These are phyloP conservation scores for Pristionchus japonicus DNA, from an alignment of 2,888 invertebrate species.

Conservation along the genomic window DNA sequence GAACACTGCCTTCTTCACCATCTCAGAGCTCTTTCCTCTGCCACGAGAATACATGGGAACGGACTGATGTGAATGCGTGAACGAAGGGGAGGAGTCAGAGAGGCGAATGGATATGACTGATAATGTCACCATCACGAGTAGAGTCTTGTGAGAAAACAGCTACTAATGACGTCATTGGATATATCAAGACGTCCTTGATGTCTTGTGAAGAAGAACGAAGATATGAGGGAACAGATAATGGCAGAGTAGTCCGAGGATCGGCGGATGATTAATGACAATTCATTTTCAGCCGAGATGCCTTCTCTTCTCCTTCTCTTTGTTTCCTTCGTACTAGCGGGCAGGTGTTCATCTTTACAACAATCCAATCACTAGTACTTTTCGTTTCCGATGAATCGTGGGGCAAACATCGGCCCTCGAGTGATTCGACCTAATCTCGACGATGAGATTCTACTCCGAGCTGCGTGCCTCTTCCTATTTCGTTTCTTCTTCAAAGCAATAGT, in stretches of 20 bases:
- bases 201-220: background rate
- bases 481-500: background rate
- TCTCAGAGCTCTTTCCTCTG: background rate
- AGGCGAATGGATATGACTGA: background rate
- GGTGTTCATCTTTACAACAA: background rate
- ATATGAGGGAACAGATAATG: background rate
- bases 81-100: background rate
- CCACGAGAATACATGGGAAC: background rate
- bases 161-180: background rate
- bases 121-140: constrained; percentile 11
- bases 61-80: background rate
- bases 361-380: too few relatives aligned
- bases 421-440: background rate
- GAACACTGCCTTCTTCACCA: background rate
- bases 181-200: background rate
- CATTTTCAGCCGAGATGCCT: background rate
- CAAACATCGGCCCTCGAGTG: background rate
- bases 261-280: background rate
- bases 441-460: background rate
- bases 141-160: background rate
- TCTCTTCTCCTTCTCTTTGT: background rate
- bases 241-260: background rate
- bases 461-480: background rate
- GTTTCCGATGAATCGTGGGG: background rate
- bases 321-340: background rate